Percentiles rank a stretch among this genome's conserved stretches.
Conservation (phyloP, 2,888 invertebrate species). For the Griposia aprilina region DNA sequence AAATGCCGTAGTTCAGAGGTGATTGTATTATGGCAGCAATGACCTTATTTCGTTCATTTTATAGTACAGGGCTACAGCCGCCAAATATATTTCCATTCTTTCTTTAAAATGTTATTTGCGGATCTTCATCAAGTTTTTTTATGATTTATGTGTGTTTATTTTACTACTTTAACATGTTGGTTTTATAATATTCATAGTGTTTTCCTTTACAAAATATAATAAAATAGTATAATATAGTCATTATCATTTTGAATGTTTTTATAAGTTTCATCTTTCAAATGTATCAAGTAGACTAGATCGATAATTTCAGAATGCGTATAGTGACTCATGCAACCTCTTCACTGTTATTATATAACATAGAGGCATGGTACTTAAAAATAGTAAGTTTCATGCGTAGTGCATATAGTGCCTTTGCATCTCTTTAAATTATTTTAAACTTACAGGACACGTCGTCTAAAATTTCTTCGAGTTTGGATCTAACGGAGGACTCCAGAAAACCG, state of each 20-base stretch:
- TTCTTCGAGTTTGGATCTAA: conserved; percentile 90
- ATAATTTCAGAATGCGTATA: conserved; percentile 52
- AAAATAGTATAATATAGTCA: too few relatives aligned
- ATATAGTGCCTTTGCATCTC: conserved; percentile 50
- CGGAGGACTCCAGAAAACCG: conserved; percentile 90
- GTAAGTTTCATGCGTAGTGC: conserved; percentile 27
- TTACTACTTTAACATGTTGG: not conserved
- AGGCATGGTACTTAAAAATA: conserved; percentile 53
- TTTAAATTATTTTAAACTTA: conserved; percentile 62
- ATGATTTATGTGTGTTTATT: conserved; percentile 19
- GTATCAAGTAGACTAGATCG: conserved; percentile 41
- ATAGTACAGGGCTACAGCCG: conserved; percentile 44
- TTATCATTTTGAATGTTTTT: conserved; percentile 22
- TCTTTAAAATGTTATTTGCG: conserved; percentile 33
- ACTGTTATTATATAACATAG: conserved; percentile 38
- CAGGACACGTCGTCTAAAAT: conserved; percentile 91
- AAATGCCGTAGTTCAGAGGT: conserved; percentile 89
- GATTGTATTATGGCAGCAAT: conserved; percentile 72
- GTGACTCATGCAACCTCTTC: conserved; percentile 48
- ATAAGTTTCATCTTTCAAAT: conserved; percentile 11
- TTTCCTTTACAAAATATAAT: conserved; percentile 14
- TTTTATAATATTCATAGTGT: conserved; percentile 8
- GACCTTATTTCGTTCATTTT: conserved; percentile 49
- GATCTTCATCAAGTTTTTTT: conserved; percentile 19
- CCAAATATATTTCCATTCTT: conserved; percentile 24